These are phyloP conservation scores for Drosophila pandora DNA, from an alignment of 1,140 invertebrate species.

Conservation along the genomic window DNA sequence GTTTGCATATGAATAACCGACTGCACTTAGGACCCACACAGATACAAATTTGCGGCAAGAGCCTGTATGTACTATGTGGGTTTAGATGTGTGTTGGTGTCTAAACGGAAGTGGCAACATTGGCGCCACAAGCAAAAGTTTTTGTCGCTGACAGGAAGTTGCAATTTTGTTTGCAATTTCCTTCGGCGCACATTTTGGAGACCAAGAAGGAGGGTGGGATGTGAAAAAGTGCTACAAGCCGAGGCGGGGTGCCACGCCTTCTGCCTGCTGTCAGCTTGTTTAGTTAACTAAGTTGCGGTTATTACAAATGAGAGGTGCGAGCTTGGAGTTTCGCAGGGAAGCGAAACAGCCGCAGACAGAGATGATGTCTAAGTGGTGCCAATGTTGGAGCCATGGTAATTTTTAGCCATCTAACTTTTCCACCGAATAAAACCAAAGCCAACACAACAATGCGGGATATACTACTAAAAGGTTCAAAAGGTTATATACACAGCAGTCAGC, in stretches of 20 bases:
- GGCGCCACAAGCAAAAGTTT: conserved; percentile 80
- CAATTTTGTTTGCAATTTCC: conserved; percentile 83
- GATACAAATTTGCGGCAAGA: background rate
- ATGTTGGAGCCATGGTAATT: background rate
- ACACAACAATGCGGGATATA: too few species aligned
- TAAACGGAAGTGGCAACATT: conserved; percentile 81
- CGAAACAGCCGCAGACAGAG: conserved; percentile 10
- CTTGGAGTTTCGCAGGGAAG: conserved; percentile 9
- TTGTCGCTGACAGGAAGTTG: conserved; percentile 82
- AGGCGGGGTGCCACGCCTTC: conserved; percentile 34
- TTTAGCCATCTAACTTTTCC: too few species aligned
- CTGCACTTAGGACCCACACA: conserved; percentile 62
- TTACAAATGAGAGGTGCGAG: conserved; percentile 63
- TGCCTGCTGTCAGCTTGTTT: conserved; percentile 72
- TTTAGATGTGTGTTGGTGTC: conserved; percentile 31
- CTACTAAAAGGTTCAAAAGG: background rate
- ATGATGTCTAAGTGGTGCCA: background rate
- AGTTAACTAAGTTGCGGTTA: conserved; percentile 82
- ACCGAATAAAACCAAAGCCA: too few species aligned
- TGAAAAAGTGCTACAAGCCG: conserved; percentile 33
- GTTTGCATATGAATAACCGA: conserved; percentile 79
- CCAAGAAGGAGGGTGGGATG: background rate
- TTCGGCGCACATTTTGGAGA: conserved; percentile 70
- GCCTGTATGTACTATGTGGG: background rate
- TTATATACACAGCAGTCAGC: background rate